A percentile compares a stretch with the other conserved stretches of the same genome.
Conservation (phyloP, 2,113 vertebrate genomes). For the Amphilophus citrinellus region DNA sequence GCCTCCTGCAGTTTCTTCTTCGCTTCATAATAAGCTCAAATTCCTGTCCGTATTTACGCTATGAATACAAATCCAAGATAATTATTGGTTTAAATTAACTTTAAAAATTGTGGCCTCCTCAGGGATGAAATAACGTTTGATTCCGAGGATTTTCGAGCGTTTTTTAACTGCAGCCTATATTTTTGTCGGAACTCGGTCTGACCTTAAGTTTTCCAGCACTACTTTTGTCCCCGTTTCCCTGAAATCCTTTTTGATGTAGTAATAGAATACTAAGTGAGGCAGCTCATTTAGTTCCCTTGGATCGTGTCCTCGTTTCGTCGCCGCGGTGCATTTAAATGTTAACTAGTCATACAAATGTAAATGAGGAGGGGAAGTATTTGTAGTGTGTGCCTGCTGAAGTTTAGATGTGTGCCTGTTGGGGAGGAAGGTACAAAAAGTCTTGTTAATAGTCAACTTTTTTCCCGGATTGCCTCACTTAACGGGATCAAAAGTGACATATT, state of each 20-base stretch:
- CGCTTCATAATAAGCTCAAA: conserved; percentile 27
- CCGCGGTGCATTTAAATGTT: conserved; percentile 84
- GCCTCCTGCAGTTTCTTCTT: conserved; percentile 32
- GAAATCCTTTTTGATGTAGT: conserved; percentile 56
- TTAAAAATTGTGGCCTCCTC: not conserved
- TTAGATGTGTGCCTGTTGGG: conserved; percentile 72
- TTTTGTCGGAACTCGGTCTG: conserved; percentile 53
- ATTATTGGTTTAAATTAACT: not conserved
- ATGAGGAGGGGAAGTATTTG: conserved; percentile 82
- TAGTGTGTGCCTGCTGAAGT: conserved; percentile 62
- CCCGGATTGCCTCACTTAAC: conserved; percentile 45
- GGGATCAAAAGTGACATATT: conserved; percentile 55
- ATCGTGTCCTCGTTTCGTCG: conserved; percentile 77
- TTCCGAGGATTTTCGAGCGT: not conserved
- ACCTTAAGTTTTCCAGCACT: conserved; percentile 46
- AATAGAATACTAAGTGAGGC: conserved; percentile 80
- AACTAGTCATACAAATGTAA: conserved; percentile 85
- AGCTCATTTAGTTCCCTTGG: conserved; percentile 77
- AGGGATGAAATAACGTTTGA: not conserved
- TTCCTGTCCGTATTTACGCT: conserved; percentile 10
- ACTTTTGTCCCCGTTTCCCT: conserved; percentile 61
- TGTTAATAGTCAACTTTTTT: conserved; percentile 78
- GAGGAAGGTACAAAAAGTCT: conserved; percentile 80
- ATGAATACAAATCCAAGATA: not conserved
- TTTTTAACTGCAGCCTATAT: conserved; percentile 13